These are phyloP conservation scores for Achatina immaculata DNA, from an alignment of 1,140 invertebrate species.

Conservation along the genomic window DNA sequence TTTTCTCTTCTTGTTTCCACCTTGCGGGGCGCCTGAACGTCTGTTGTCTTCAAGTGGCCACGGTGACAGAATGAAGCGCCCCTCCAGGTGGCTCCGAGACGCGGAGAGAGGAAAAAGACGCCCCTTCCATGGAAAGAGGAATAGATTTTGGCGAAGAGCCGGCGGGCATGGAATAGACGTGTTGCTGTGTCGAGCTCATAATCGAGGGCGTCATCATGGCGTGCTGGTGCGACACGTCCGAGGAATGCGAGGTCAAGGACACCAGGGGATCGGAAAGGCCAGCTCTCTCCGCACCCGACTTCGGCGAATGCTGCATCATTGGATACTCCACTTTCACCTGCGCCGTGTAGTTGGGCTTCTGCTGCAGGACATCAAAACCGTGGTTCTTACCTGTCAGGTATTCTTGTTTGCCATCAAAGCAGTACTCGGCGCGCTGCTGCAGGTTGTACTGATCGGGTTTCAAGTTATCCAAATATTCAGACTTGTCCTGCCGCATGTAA, in stretches of 20 bases:
- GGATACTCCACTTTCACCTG: conserved; percentile 14
- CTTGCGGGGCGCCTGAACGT: too few species aligned
- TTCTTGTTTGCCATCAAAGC: background rate
- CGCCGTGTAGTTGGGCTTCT: conserved; percentile 1
- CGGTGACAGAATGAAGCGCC: background rate
- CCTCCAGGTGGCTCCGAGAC: background rate
- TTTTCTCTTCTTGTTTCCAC: too few species aligned
- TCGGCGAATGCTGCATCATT: conserved; percentile 6
- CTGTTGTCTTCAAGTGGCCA: background rate
- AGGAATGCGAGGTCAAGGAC: conserved; percentile 34
- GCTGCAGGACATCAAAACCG: background rate
- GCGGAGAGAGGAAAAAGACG: background rate
- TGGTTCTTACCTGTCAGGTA: background rate
- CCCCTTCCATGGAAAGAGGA: conserved; percentile 48
- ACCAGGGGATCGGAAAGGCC: background rate
- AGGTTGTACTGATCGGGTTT: conserved; percentile 27
- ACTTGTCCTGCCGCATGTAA: conserved; percentile 15
- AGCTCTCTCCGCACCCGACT: background rate
- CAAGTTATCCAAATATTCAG: conserved; percentile 23
- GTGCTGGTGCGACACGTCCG: conserved; percentile 40
- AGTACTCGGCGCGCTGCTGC: background rate
- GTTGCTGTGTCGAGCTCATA: conserved; percentile 38
- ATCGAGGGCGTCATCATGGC: conserved; percentile 29
- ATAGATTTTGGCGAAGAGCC: conserved; percentile 55
- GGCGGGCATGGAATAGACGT: conserved; percentile 42